phyloP scores from a whole-genome alignment of 2,797 vertebrate genomes.

The Pseudochirops corinnae region DNA sequence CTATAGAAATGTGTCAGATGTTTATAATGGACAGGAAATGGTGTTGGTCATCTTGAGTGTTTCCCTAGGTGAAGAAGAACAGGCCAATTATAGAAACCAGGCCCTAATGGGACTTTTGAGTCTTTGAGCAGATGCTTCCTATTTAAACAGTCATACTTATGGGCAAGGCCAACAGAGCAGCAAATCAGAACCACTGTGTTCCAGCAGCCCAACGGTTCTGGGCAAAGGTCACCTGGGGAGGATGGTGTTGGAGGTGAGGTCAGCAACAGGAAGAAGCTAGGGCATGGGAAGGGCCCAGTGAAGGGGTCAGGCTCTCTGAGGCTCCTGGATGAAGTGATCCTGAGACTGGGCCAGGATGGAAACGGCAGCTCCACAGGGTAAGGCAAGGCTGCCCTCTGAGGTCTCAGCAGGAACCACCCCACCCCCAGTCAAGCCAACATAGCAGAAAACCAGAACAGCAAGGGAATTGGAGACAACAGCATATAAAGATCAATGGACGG shows the following conservation, averaged over 20 bases:
- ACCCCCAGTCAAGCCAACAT: background rate
- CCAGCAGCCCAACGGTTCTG: background rate
- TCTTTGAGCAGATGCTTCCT: slow-evolving; percentile 35
- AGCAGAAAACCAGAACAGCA: background rate
- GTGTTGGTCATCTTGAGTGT: background rate
- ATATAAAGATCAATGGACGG: background rate
- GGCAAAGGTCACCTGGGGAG: background rate
- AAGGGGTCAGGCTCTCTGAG: background rate
- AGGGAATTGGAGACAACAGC: background rate
- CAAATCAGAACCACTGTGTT: background rate
- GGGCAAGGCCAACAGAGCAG: background rate
- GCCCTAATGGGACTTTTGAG: background rate
- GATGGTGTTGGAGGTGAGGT: background rate
- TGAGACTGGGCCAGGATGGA: background rate
- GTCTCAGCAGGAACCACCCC: background rate
- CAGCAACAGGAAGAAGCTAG: background rate
- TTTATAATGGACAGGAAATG: background rate
- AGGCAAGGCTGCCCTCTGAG: background rate
- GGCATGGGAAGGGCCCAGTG: background rate
- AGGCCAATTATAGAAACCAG: background rate
- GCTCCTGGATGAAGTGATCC: background rate
- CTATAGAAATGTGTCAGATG: background rate
- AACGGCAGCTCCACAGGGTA: background rate
- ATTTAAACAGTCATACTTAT: background rate
- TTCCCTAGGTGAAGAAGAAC: background rate